These are phyloP conservation scores for Euplexia lucipara DNA, from an alignment of 2,888 invertebrate species.

Conservation along the genomic window DNA sequence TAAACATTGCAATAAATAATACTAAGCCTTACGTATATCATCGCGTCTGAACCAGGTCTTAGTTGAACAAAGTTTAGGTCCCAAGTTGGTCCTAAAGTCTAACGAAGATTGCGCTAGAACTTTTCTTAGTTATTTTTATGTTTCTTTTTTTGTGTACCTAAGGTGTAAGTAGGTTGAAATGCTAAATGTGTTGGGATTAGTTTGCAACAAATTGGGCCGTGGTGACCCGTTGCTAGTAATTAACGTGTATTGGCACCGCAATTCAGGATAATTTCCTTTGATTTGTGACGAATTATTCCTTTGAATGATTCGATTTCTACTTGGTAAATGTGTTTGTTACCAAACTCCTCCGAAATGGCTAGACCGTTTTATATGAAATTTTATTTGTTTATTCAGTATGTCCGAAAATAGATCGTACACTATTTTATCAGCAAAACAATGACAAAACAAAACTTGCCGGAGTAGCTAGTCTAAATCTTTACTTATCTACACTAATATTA, in stretches of 20 bases:
- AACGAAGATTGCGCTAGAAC: slow-evolving; percentile 53
- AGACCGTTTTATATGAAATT: too few relatives aligned
- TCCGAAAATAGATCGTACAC: too few relatives aligned
- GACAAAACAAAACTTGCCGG: too few relatives aligned
- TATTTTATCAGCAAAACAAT: too few relatives aligned
- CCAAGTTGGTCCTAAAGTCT: slow-evolving; percentile 53
- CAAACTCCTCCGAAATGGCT: too few relatives aligned
- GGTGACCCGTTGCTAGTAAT: slow-evolving; percentile 1
- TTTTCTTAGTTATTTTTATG: slow-evolving; percentile 41
- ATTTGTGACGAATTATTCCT: neutral
- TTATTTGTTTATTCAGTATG: too few relatives aligned
- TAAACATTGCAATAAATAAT: neutral
- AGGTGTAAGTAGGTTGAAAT: slow-evolving; percentile 28
- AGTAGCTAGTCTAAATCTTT: too few relatives aligned
- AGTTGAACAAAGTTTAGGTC: slow-evolving; percentile 40
- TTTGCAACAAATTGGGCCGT: slow-evolving; percentile 20
- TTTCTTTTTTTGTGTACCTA: slow-evolving; percentile 10
- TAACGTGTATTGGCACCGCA: neutral
- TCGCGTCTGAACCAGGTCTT: slow-evolving; percentile 24
- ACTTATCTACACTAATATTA: too few relatives aligned
- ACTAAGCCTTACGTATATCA: neutral
- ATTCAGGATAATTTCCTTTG: slow-evolving; percentile 15
- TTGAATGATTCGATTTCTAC: neutral
- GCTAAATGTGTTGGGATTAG: slow-evolving; percentile 57
- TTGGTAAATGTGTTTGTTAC: too few relatives aligned